phyloP scores from a whole-genome alignment of 2,797 vertebrate species.

The Sciurus vulgaris region DNA sequence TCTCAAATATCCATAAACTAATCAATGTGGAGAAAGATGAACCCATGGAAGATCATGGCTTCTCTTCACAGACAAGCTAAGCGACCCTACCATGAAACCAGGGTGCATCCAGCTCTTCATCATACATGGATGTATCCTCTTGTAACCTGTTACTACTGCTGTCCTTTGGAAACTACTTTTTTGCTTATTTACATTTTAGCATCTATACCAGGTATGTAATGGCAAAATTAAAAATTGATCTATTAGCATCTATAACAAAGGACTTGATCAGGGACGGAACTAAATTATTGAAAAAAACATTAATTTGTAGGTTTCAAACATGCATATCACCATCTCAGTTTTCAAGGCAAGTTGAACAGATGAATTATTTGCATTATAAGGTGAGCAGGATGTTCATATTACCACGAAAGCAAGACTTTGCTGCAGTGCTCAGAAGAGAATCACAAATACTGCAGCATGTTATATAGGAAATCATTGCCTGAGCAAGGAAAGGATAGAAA shows the following conservation, averaged over 20 bases:
- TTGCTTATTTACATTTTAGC: slow-evolving; percentile 13
- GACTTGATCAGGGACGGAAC: slow-evolving; percentile 33
- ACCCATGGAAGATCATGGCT: neutral
- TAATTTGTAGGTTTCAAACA: slow-evolving; percentile 53
- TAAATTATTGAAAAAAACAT: slow-evolving; percentile 15
- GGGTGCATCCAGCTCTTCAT: neutral
- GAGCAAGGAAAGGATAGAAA: neutral
- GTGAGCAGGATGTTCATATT: neutral
- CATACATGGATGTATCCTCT: neutral
- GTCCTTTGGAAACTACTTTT: neutral
- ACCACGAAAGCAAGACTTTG: neutral
- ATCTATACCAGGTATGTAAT: neutral
- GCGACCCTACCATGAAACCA: neutral
- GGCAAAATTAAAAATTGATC: slow-evolving; percentile 43
- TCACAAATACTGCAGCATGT: neutral
- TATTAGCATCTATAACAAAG: slow-evolving; percentile 32
- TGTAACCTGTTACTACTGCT: neutral
- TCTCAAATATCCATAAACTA: neutral
- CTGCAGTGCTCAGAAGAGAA: neutral
- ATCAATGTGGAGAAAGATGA: neutral
- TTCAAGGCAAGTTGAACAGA: neutral
- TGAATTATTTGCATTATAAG: neutral
- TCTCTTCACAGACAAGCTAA: neutral
- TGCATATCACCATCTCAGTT: neutral
- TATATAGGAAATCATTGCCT: neutral